phyloP scores from a whole-genome alignment of 2,113 vertebrate genomes.

The Ardeotis arabs region DNA sequence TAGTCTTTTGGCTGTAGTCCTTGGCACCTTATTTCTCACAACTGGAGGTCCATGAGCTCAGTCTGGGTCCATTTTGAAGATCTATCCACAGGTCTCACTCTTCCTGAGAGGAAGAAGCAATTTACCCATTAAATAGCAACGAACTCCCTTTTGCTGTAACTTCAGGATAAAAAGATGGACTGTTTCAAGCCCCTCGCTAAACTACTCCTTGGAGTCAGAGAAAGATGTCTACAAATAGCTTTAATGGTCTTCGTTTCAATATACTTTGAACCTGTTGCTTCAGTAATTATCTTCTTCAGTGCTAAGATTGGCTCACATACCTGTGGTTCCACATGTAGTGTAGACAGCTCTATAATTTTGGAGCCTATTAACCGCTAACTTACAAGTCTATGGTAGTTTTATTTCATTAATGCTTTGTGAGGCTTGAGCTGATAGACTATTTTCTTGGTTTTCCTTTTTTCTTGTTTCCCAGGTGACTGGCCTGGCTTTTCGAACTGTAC shows the following conservation, averaged over 20 bases:
- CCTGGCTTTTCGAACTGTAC: conserved; percentile 15
- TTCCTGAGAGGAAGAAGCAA: neutral
- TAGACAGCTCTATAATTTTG: neutral
- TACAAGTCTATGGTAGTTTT: neutral
- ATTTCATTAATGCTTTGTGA: neutral
- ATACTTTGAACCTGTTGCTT: neutral
- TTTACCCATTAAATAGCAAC: neutral
- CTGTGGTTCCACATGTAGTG: neutral
- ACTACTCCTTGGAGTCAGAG: neutral
- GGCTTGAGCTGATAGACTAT: neutral
- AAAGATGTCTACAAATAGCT: neutral
- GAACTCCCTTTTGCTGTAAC: neutral
- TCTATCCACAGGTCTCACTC: neutral
- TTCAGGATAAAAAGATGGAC: neutral
- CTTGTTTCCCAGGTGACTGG: conserved; percentile 52
- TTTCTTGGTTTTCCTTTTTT: conserved; percentile 8
- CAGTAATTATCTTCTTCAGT: neutral
- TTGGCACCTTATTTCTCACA: neutral
- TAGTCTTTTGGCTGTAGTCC: neutral
- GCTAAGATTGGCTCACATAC: neutral
- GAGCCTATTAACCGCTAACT: conserved; percentile 5
- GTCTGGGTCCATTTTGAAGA: neutral
- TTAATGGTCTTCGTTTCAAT: neutral
- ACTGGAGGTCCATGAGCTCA: neutral
- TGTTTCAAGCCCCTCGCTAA: neutral